Evolutionary conservation across 2,797 vertebrate genomes (phyloP).

Genomic region (Melanotaenia maccullochi): DNA sequence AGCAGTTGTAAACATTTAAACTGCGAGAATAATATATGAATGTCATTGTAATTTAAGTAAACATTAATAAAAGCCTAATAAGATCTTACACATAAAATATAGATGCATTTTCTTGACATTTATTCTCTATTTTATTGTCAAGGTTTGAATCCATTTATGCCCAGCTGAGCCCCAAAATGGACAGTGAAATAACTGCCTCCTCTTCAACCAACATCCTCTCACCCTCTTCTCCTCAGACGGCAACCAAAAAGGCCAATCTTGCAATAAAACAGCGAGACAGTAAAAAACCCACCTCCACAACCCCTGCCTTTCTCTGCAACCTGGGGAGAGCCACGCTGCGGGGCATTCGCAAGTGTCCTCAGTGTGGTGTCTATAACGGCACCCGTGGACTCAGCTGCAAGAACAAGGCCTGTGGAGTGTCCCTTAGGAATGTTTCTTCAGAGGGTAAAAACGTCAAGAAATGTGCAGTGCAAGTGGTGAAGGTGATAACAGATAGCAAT

Average conservation of each 20-base stretch:
- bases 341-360: constrained; percentile 91
- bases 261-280: constrained; percentile 65
- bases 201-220: constrained; percentile 38
- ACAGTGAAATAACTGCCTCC: constrained; percentile 52
- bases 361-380: constrained; percentile 93
- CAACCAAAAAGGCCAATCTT: constrained; percentile 37
- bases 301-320: constrained; percentile 90
- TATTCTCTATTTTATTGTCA: not conserved
- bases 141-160: constrained; percentile 15
- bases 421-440: constrained; percentile 85
- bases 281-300: constrained; percentile 72
- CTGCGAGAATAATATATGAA: not conserved
- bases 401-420: constrained; percentile 91
- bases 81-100: not conserved
- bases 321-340: constrained; percentile 91
- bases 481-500: constrained; percentile 83
- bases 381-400: constrained; percentile 95
- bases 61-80: not conserved
- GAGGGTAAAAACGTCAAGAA: constrained; percentile 72
- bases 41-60: constrained; percentile 32
- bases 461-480: constrained; percentile 83
- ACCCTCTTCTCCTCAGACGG: constrained; percentile 15
- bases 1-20: constrained; percentile 2
- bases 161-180: constrained; percentile 47
- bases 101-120: not conserved